Conservation (phyloP, 2,888 invertebrate genomes). For the Acleris laterana region DNA sequence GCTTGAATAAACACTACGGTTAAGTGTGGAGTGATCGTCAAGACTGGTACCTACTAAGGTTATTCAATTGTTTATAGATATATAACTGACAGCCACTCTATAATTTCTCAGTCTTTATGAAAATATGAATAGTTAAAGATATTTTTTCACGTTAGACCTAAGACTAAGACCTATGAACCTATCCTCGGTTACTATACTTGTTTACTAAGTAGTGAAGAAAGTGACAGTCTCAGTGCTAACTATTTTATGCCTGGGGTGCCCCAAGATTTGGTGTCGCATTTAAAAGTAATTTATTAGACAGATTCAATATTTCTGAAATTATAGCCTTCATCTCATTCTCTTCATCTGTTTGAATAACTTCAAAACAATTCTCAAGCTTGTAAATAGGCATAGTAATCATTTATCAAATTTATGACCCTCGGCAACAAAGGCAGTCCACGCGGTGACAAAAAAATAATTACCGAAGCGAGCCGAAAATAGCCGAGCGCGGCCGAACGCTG, state of each 20-base stretch:
- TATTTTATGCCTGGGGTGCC: too few relatives aligned
- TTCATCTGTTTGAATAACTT: constrained; percentile 4
- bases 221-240: too few relatives aligned
- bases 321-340: background rate
- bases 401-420: constrained; percentile 29
- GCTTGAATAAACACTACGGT: constrained; percentile 58
- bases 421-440: constrained; percentile 61
- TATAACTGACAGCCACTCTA: background rate
- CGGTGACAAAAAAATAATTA: constrained; percentile 76
- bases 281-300: too few relatives aligned
- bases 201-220: too few relatives aligned
- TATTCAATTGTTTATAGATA: background rate
- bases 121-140: background rate
- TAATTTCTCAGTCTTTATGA: background rate
- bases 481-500: constrained; percentile 44
- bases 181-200: too few relatives aligned
- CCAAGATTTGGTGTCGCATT: too few relatives aligned
- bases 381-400: constrained; percentile 25
- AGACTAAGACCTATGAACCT: too few relatives aligned
- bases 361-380: constrained; percentile 9
- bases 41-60: background rate
- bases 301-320: background rate
- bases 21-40: constrained; percentile 18
- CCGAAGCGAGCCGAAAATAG: constrained; percentile 65
- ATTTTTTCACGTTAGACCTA: background rate